These are phyloP conservation scores for Malurus alboscapulatus DNA, from an alignment of 2,113 vertebrate species.

Conservation along the genomic window DNA sequence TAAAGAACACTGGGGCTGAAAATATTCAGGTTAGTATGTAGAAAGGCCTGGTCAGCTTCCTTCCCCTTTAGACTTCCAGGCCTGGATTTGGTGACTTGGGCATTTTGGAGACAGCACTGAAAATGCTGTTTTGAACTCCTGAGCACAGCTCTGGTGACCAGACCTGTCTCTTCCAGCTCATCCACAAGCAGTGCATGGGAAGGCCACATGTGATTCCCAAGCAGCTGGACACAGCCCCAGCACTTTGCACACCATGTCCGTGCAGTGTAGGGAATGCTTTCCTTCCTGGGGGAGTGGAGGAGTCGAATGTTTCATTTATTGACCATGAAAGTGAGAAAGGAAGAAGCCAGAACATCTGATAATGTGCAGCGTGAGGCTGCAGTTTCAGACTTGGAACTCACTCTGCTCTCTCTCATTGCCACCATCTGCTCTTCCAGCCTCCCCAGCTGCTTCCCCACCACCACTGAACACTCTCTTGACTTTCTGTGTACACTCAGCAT, in stretches of 20 bases:
- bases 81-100: background rate
- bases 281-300: background rate
- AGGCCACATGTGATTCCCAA: accelerated
- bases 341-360: background rate
- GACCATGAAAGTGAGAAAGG: background rate
- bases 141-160: background rate
- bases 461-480: background rate
- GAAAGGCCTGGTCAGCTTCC: background rate
- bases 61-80: background rate
- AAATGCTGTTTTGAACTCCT: background rate
- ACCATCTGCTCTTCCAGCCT: constrained; percentile 51
- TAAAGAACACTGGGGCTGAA: background rate
- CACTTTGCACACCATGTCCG: background rate
- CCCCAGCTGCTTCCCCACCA: constrained; percentile 28
- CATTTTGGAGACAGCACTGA: background rate
- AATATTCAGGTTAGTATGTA: accelerated
- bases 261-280: accelerated
- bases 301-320: background rate
- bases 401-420: background rate
- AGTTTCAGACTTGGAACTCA: background rate
- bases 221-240: background rate
- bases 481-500: background rate
- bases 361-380: background rate
- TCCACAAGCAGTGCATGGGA: background rate
- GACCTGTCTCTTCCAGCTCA: background rate